Conservation (phyloP, 2,888 invertebrate species). For the Tridacna gigas region DNA sequence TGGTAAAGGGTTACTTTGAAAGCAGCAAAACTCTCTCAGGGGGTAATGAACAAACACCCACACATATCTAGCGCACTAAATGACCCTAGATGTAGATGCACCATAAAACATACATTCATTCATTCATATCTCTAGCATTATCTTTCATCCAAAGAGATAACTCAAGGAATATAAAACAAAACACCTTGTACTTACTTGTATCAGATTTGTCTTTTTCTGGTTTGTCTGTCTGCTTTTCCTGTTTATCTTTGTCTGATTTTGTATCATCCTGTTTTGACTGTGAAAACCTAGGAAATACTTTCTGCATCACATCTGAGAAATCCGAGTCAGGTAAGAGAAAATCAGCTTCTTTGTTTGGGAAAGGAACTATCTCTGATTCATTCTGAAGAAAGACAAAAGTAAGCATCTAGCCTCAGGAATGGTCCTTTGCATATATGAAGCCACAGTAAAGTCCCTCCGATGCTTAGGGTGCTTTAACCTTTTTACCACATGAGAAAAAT, state of each 20-base stretch:
- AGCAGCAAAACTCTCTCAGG: too few relatives aligned
- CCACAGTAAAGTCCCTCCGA: too few relatives aligned
- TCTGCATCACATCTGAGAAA: slow-evolving; percentile 66
- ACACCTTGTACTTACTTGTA: not conserved
- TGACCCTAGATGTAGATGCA: too few relatives aligned
- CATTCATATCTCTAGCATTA: too few relatives aligned
- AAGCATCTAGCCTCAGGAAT: not conserved
- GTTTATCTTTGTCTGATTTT: slow-evolving; percentile 51
- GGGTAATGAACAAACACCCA: too few relatives aligned
- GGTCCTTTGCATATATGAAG: too few relatives aligned
- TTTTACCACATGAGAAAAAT: not conserved
- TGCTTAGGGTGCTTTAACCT: too few relatives aligned
- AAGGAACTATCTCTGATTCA: slow-evolving; percentile 82
- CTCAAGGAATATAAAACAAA: too few relatives aligned
- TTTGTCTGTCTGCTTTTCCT: slow-evolving; percentile 57
- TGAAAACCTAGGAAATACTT: slow-evolving; percentile 71
- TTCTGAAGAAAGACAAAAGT: slow-evolving; percentile 70
- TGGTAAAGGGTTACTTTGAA: too few relatives aligned
- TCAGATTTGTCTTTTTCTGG: slow-evolving; percentile 45
- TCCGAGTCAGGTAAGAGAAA: slow-evolving; percentile 75
- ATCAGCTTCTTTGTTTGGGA: slow-evolving; percentile 80
- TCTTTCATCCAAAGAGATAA: too few relatives aligned
- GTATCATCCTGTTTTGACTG: slow-evolving; percentile 33
- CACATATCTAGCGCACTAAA: too few relatives aligned
- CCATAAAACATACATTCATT: too few relatives aligned